These are phyloP conservation scores for Sorex araneus DNA, from an alignment of 2,113 vertebrate species.

Conservation along the genomic window DNA sequence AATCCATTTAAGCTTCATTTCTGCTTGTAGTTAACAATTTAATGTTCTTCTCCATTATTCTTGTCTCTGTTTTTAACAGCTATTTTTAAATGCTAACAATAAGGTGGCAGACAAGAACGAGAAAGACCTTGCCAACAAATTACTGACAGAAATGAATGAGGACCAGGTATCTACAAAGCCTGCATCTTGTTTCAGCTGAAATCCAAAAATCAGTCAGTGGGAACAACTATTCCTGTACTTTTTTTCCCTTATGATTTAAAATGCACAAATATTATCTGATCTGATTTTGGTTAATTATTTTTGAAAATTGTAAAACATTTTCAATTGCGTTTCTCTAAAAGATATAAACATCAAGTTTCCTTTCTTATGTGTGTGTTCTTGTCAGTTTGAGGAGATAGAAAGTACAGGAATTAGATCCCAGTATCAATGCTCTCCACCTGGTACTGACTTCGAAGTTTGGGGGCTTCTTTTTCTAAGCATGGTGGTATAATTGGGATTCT, in stretches of 20 bases:
- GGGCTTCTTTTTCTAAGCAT: conserved; percentile 85
- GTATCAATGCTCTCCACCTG: conserved; percentile 80
- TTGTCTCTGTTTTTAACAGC: conserved; percentile 95
- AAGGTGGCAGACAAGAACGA: conserved; percentile 98
- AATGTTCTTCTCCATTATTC: conserved; percentile 90
- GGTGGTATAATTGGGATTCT: conserved; percentile 86
- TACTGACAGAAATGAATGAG: conserved; percentile 99
- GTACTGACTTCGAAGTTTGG: conserved; percentile 80
- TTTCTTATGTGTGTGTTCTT: conserved; percentile 45
- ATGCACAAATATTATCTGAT: conserved; percentile 54
- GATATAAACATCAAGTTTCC: conserved; percentile 40
- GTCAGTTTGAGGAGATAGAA: conserved; percentile 83
- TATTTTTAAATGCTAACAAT: conserved; percentile 98
- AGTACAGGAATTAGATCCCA: conserved; percentile 88
- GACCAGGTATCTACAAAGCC: conserved; percentile 95
- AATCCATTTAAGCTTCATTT: conserved; percentile 76
- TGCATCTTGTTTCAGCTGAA: conserved; percentile 88
- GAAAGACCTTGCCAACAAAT: conserved; percentile 99
- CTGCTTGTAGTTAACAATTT: conserved; percentile 85
- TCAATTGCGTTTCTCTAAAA: conserved; percentile 49
- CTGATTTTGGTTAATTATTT: conserved; percentile 61
- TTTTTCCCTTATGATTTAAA: conserved; percentile 82
- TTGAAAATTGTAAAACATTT: conserved; percentile 63
- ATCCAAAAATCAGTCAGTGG: conserved; percentile 82
- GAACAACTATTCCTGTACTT: conserved; percentile 92